phyloP scores from a whole-genome alignment of 2,888 invertebrate species.

The Podabrus alpinus region DNA sequence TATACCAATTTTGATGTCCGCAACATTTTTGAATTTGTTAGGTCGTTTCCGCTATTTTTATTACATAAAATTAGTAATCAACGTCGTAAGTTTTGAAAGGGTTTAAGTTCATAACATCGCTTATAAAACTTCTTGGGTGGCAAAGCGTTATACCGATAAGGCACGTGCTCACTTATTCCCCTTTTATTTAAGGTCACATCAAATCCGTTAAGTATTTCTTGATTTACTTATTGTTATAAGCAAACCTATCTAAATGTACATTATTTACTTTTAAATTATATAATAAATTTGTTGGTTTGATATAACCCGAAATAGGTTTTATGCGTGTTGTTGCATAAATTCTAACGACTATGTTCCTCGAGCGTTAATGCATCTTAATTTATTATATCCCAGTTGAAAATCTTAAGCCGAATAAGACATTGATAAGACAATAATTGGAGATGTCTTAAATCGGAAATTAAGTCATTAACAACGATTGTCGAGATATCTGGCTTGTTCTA shows the following conservation, averaged over 20 bases:
- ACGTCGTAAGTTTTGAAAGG: constrained; percentile 14
- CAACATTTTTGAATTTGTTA: neutral
- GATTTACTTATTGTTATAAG: constrained; percentile 23
- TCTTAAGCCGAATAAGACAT: constrained; percentile 33
- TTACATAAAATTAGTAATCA: neutral
- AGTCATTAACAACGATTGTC: constrained; percentile 28
- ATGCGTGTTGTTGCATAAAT: neutral
- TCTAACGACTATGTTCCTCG: neutral
- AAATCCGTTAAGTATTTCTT: constrained; percentile 26
- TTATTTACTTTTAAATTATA: neutral
- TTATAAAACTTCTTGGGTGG: constrained; percentile 29
- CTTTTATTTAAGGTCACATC: constrained; percentile 28
- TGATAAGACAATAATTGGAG: constrained; percentile 29
- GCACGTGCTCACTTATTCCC: constrained; percentile 35
- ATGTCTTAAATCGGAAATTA: constrained; percentile 27
- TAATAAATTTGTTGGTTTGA: neutral
- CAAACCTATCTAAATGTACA: neutral
- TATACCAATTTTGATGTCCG: neutral
- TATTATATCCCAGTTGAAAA: constrained; percentile 40
- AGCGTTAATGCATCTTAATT: constrained; percentile 17
- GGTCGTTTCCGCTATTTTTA: neutral
- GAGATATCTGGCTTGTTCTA: constrained; percentile 26
- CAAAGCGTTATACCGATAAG: constrained; percentile 33
- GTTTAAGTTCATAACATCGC: constrained; percentile 25
- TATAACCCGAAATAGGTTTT: neutral